Base-by-base conservation (phyloP, 1,140 invertebrate genomes). In the Oncopodura yosiiana region DNA sequence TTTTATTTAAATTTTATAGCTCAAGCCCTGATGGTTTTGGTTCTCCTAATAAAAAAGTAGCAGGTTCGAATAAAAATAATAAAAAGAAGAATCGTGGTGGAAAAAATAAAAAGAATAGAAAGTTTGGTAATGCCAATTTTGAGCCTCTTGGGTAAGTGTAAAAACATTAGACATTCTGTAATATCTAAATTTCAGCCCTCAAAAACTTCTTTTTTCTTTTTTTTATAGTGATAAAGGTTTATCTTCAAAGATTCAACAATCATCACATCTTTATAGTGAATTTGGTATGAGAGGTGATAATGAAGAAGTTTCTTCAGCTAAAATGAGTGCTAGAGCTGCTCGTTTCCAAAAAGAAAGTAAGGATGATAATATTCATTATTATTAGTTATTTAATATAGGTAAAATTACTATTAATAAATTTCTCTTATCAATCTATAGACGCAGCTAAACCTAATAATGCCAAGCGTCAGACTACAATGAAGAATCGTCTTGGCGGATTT, bases 301-400 rank as follows among this genome's bases (percentile, higher is more conserved):
- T 12, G 75, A 78, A 37, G 74, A 76, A 45, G 74, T 80, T 60
- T 77, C 81, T 65, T 81, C 49, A n/a, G 78, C 65, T 78, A 81
- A 71, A 79, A 78, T 67, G 82, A 85, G 68, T 77, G 83, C 66
- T 73, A 77, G 93, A 65, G 91, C 90, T 48, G 89, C 87, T 54
- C 75, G 92, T 65, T 96, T 95, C 69, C 66, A 67, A 11, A 68
- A 70, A 50, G 59, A 61, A 29, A 46, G 59, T 61, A 53, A 21
- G 41, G 55, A n/a, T 14, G 9, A 32, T 42, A 26, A 36, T 24
- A 29, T 37, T 11, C 21, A 24, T 38, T 5, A 37, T 18, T n/a
- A n/a, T 50, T 16, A 12, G 6, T 8, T 14, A 26, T 19, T 9
- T 5, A 12, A 44, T 19, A 12, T 3, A 23, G 14, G 12, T 44